These are phyloP conservation scores for Sebastes hubbsi DNA, from an alignment of 2,797 vertebrate species.

Conservation along the genomic window DNA sequence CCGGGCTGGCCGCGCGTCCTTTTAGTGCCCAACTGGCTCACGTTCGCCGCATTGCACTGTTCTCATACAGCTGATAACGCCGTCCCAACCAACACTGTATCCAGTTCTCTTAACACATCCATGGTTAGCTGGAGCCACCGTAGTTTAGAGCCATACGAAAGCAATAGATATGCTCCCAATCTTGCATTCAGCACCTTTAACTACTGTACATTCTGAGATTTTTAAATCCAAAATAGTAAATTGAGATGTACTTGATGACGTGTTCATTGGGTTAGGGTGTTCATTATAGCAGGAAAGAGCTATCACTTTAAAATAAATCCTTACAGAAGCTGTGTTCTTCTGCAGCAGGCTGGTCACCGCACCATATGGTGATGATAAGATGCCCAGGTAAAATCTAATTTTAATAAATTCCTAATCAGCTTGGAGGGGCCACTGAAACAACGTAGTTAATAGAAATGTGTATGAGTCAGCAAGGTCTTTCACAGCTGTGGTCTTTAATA, in stretches of 20 bases:
- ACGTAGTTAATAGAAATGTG: slow-evolving; percentile 85
- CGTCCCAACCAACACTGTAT: background rate
- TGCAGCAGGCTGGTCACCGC: slow-evolving; percentile 67
- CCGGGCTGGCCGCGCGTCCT: accelerated
- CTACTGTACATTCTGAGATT: slow-evolving; percentile 30
- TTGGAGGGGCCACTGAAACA: slow-evolving; percentile 82
- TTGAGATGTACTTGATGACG: background rate
- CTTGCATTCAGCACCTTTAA: background rate
- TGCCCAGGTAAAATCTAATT: slow-evolving; percentile 86
- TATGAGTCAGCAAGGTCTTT: slow-evolving; percentile 87
- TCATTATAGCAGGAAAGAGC: background rate
- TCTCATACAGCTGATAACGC: background rate
- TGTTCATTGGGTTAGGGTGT: background rate
- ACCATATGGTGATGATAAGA: slow-evolving; percentile 82
- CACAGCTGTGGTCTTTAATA: slow-evolving; percentile 87
- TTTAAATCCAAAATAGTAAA: background rate
- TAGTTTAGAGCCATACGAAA: accelerated
- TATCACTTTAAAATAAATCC: slow-evolving; percentile 16
- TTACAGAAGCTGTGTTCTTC: slow-evolving; percentile 36
- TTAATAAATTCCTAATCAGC: slow-evolving; percentile 88
- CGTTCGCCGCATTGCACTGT: background rate
- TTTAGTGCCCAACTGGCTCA: background rate
- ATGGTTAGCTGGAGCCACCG: no score
- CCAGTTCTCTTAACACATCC: no score
- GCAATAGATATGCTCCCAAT: background rate